Evolutionary conservation across 2,113 vertebrate species (phyloP).

Genomic region (Bolborhynchus lineola): DNA sequence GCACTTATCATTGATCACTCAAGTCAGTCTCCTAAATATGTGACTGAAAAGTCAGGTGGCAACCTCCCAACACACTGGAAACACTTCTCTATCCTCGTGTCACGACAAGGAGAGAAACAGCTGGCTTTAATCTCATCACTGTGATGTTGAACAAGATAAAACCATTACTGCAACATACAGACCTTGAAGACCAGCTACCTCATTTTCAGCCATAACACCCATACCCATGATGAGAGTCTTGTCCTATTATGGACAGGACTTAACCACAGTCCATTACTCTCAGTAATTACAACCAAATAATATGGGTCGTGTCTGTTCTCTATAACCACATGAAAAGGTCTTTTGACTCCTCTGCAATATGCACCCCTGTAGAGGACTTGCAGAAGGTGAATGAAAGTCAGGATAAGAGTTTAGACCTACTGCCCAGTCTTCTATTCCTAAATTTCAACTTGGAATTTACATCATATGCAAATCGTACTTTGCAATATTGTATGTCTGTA

Average conservation of each 20-base stretch:
- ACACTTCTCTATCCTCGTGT: background rate
- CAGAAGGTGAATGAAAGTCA: background rate
- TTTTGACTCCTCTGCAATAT: background rate
- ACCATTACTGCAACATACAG: background rate
- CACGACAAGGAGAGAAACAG: background rate
- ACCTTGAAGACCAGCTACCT: background rate
- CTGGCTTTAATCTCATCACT: background rate
- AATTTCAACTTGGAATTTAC: background rate
- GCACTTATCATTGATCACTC: background rate
- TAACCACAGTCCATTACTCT: background rate
- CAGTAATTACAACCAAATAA: background rate
- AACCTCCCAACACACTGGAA: background rate
- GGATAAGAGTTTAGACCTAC: background rate
- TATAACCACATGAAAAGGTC: background rate
- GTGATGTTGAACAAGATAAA: rapidly evolving
- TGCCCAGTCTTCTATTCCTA: background rate
- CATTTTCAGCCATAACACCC: background rate
- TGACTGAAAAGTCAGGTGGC: background rate
- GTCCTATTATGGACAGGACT: background rate
- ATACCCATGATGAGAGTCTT: background rate
- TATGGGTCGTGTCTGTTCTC: rapidly evolving
- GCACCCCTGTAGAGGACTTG: background rate
- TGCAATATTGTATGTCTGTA: background rate
- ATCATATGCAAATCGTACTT: background rate
- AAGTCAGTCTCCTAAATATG: background rate